Base-by-base conservation (phyloP, 2,888 invertebrate species). In the Bimastos eiseni region DNA sequence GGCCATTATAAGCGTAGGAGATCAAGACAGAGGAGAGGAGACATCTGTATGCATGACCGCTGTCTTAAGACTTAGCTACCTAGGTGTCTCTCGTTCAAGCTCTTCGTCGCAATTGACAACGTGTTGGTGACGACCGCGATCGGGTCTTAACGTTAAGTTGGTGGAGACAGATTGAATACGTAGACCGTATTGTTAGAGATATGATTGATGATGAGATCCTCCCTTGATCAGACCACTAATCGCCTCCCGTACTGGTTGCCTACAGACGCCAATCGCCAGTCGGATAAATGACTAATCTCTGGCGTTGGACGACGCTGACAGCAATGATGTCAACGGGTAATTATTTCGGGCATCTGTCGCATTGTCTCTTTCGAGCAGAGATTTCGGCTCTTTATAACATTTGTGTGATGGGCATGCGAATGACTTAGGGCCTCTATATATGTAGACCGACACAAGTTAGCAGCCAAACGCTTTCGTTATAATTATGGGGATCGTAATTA, bases 31-130 rank as follows among this genome's bases (percentile, higher is more conserved):
- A n/a, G 49, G 24, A 49, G 30, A 70, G n/a, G 13, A 36, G 36
- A 37, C 86, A 86, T 86, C 86, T 86, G 86, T 86, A 86, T 86
- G 86, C 86, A 37, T 33, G 86, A 37, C 86, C 86, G 86, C 34
- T 86, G 37, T 37, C 37, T 86, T 37, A 37, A n/a, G n/a, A n/a
- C n/a, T n/a, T n/a, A 37, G 37, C 86, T 8, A 86, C 86, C 34
- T 37, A 13, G 86, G 24, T 15, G 36, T 19, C 86, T 70, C 34
- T 86, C 86, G 34, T 24, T 34, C 86, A 36, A 86, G 86, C 30
- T n/a, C 34, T 34, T 84, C 86, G 86, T 1, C 21, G 86, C 21
- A 37, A 37, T 36, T 86, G 36, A 37, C 33, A 36, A 11, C 34
- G 36, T 84, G 21, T 15, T 37, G 34, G 6, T 4, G 86, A 34